Percentiles rank a stretch among this genome's conserved stretches.
phyloP scores from a whole-genome alignment of 64 coral and sea anemone species.

The Pachyseris speciosa region DNA sequence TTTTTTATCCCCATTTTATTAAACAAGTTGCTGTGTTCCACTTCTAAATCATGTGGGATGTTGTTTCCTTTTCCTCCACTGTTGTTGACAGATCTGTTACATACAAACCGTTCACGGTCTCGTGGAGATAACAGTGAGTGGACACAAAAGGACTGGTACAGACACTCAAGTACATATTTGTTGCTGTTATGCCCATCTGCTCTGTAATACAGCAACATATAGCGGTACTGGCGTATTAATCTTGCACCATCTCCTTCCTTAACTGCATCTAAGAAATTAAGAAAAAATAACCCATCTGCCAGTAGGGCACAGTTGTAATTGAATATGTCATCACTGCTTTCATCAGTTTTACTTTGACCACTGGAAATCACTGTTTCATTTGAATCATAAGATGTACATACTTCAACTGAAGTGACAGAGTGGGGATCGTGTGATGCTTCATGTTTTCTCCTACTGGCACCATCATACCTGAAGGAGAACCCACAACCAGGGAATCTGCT shows the following conservation, averaged over 20 bases:
- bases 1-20: background rate
- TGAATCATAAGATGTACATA: background rate
- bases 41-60: slow-evolving; percentile 19
- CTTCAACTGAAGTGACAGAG: background rate
- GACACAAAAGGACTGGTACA: slow-evolving; percentile 12
- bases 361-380: background rate
- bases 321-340: slow-evolving; percentile 1
- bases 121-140: slow-evolving; percentile 36
- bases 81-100: slow-evolving; percentile 33
- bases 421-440: background rate
- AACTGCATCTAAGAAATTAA: slow-evolving; percentile 58
- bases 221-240: slow-evolving; percentile 48
- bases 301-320: slow-evolving; percentile 62
- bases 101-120: slow-evolving; percentile 27
- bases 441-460: background rate
- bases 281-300: slow-evolving; percentile 18
- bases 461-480: background rate
- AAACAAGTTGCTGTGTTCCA: slow-evolving; percentile 21
- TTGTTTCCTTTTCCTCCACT: background rate
- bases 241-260: slow-evolving; percentile 24
- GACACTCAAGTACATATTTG: slow-evolving; percentile 45
- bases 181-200: slow-evolving; percentile 42
- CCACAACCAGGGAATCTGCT: no score
- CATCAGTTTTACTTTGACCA: no score
- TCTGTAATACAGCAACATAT: slow-evolving; percentile 29